Percentiles rank a stretch among this genome's conserved stretches.
Conservation (phyloP, 2,888 invertebrate genomes). For the Mesoligia furuncula region DNA sequence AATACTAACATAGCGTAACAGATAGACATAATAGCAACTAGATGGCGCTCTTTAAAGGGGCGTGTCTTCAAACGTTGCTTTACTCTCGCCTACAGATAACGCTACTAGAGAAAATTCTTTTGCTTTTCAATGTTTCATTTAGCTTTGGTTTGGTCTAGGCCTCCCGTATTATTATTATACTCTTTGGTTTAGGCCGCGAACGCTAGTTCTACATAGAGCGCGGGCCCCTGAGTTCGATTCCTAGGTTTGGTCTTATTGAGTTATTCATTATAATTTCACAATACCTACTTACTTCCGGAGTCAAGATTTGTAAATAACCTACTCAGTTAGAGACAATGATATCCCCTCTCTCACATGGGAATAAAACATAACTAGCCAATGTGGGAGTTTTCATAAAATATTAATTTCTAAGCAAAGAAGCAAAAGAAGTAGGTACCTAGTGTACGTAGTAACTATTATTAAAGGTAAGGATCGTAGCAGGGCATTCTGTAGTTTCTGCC, state of each 20-base stretch:
- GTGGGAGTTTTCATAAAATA: not conserved
- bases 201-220: not conserved
- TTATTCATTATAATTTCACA: too few species aligned
- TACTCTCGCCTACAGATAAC: conserved; percentile 13
- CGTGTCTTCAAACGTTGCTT: not conserved
- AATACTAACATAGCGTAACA: not conserved
- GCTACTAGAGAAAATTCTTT: too few species aligned
- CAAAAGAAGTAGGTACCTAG: not conserved
- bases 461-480: not conserved
- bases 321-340: not conserved
- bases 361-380: not conserved
- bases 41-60: conserved; percentile 24
- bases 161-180: too few species aligned
- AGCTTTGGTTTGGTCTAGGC: too few species aligned
- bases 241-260: not conserved
- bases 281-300: not conserved
- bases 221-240: not conserved
- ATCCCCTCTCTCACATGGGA: not conserved
- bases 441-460: not conserved
- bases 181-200: not conserved
- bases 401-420: not conserved
- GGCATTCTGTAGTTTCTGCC: not conserved
- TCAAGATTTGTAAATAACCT: not conserved
- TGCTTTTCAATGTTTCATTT: not conserved
- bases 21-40: not conserved